Base-by-base conservation (phyloP, 2,888 invertebrate genomes). In the Eristalis tenax region DNA sequence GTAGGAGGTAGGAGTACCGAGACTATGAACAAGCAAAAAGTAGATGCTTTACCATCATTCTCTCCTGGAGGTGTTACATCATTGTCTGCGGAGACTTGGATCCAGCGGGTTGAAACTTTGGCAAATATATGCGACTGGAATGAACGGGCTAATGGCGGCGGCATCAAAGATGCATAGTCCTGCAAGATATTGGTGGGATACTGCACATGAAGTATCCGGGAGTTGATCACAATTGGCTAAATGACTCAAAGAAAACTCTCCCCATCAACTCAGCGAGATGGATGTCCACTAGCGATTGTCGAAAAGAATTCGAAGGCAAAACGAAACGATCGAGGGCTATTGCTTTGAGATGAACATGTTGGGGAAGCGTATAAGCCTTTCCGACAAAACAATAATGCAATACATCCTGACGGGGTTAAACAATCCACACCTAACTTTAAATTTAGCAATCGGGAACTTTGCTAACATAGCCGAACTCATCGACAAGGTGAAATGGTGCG, bases 351-450 rank as follows among this genome's bases (percentile, higher is more conserved):
- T 74, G 13, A 74, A 74, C 35, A 74, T 65, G 50, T 35, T 56
- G 50, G 64, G 64, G 26, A 74, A 65, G 22, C 28, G 13, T 28
- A 50, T 74, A 4, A n/a, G n/a, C n/a, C n/a, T n/a, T 15, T 32
- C 1, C n/a, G n/a, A 57, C 18, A 66, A 57, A 61, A 59, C 75
- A 10, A 66, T 76, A 4, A 66, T 40, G 43, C 75, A 76, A 23
- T 75, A 73, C 23, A 75, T 75, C 13, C 23, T 73, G 18, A 73
- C 73, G 10, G 71, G 71, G 28, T 35, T 75, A 43, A 75, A 65
- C 35, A 65, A 75, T 23, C 74, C 65, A 32, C 74, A 74, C 61
- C 6, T 74, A 50, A n/a, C n/a, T n/a, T n/a, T n/a, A 11, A 74
- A 43, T 65, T 28, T 74, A n/a, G 64, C 74, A 28, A 64, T 28